These are phyloP conservation scores for Motacilla tschutschensis DNA, from an alignment of 2,113 vertebrate genomes.

Conservation along the genomic window DNA sequence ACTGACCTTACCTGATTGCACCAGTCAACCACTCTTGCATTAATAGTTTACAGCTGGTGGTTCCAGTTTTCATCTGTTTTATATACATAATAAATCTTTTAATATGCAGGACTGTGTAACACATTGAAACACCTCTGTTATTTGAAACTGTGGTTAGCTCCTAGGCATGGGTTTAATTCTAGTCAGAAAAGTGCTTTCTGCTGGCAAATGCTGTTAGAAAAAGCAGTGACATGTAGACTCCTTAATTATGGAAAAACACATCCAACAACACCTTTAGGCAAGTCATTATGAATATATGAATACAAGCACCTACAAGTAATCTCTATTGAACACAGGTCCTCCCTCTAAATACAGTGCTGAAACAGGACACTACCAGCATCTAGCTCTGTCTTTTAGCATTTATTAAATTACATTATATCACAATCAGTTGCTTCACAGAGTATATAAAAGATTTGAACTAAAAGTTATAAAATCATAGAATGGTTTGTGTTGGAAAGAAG, in stretches of 20 bases:
- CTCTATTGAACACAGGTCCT: not conserved
- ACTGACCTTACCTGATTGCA: constrained; percentile 5
- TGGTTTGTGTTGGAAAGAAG: not conserved
- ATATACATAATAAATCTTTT: not conserved
- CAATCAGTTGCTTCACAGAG: not conserved
- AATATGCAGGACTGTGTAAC: not conserved
- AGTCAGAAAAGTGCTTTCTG: not conserved
- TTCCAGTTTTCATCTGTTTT: not conserved
- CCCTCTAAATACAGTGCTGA: not conserved
- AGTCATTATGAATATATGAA: not conserved
- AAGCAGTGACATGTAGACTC: not conserved
- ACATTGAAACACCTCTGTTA: not conserved
- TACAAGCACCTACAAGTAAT: not conserved
- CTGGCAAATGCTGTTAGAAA: not conserved
- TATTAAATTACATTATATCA: not conserved
- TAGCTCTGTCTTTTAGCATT: not conserved
- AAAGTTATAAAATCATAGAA: not conserved
- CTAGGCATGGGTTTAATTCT: not conserved
- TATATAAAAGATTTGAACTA: not conserved
- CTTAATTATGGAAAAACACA: not conserved
- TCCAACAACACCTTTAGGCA: not conserved
- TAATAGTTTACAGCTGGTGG: not conserved
- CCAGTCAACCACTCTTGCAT: not conserved
- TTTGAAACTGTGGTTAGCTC: not conserved
- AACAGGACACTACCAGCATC: not conserved